Conservation (phyloP, 1,140 invertebrate species). For the Adelges cooleyi region DNA sequence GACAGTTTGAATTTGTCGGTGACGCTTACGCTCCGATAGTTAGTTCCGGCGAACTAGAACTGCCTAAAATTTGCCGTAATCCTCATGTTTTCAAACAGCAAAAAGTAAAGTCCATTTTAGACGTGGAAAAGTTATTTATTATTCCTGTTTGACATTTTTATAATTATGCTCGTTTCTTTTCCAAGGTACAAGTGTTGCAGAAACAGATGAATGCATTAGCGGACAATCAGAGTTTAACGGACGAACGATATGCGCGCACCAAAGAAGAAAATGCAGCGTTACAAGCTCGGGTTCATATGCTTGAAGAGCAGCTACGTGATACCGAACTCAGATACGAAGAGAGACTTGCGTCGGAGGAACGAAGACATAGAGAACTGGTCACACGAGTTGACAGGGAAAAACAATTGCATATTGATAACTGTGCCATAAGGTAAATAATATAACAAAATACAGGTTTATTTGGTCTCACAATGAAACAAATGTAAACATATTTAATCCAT, state of each 20-base stretch:
- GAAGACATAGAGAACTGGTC: conserved; percentile 67
- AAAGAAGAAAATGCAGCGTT: conserved; percentile 85
- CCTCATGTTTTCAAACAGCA: neutral
- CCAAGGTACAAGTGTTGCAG: conserved; percentile 76
- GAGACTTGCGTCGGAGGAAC: conserved; percentile 69
- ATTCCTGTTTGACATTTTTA: no score
- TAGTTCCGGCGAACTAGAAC: neutral
- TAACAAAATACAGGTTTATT: no score
- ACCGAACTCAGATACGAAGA: conserved; percentile 76
- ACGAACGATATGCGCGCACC: conserved; percentile 71
- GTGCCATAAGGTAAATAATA: conserved; percentile 50
- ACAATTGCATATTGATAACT: conserved; percentile 72
- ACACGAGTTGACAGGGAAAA: conserved; percentile 72
- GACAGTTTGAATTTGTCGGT: conserved; percentile 70
- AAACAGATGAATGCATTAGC: conserved; percentile 76
- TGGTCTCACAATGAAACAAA: no score
- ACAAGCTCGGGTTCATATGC: conserved; percentile 70
- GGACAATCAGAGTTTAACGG: conserved; percentile 69
- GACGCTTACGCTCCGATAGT: conserved; percentile 23
- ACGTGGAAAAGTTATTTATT: neutral
- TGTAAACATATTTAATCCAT: neutral
- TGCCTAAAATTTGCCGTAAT: conserved; percentile 2
- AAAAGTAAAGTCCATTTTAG: neutral
- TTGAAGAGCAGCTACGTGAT: conserved; percentile 85
- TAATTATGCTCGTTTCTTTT: conserved; percentile 29